phyloP scores from a whole-genome alignment of 1,140 invertebrate species.

The Contarinia nasturtii region DNA sequence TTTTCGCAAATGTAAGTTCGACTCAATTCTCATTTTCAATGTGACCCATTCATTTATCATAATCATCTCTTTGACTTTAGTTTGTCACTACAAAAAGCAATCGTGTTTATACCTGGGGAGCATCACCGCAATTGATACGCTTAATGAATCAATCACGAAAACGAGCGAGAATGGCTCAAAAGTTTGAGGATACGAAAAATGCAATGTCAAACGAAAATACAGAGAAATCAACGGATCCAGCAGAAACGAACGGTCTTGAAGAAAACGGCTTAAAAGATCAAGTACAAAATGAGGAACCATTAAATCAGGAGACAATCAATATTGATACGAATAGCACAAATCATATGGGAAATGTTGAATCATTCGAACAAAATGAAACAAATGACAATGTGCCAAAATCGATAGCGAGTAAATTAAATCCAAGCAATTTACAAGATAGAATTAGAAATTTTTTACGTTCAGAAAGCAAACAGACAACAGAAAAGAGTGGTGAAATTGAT shows the following conservation, averaged over 20 bases:
- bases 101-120: slow-evolving; percentile 56
- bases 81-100: slow-evolving; percentile 46
- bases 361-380: background rate
- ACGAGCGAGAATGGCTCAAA: slow-evolving; percentile 30
- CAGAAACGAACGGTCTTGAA: background rate
- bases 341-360: slow-evolving; percentile 4
- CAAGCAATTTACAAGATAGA: background rate
- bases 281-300: too few species aligned
- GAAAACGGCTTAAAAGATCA: too few species aligned
- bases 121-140: slow-evolving; percentile 53
- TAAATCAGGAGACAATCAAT: too few species aligned
- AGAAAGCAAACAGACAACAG: background rate
- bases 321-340: too few species aligned
- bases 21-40: too few species aligned
- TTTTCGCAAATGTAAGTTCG: slow-evolving; percentile 61
- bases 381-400: background rate
- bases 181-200: slow-evolving; percentile 8
- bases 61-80: too few species aligned
- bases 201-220: background rate
- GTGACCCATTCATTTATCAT: too few species aligned
- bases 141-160: slow-evolving; percentile 44
- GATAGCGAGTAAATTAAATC: background rate
- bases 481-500: background rate
- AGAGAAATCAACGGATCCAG: background rate
- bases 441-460: background rate